These are phyloP conservation scores for Peromyscus californicus DNA, from an alignment of 2,113 vertebrate genomes.

Conservation along the genomic window DNA sequence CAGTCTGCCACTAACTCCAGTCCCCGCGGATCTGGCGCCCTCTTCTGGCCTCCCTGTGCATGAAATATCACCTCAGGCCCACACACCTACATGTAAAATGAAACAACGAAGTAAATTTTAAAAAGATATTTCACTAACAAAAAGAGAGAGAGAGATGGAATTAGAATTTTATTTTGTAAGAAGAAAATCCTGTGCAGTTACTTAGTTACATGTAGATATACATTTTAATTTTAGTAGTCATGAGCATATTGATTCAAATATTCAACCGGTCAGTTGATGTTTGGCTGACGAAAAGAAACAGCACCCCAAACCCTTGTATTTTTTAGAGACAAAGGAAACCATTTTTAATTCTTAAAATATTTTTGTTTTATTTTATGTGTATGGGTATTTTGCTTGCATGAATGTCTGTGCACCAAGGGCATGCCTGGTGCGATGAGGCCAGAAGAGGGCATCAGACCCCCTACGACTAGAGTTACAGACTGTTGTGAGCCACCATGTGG, in stretches of 20 bases:
- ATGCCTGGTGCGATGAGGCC: neutral
- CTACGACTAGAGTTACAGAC: neutral
- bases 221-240: slow-evolving; percentile 69
- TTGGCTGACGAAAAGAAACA: slow-evolving; percentile 70
- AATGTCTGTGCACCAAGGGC: neutral
- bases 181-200: neutral
- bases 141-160: slow-evolving; percentile 46
- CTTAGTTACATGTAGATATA: slow-evolving; percentile 15
- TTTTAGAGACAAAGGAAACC: slow-evolving; percentile 61
- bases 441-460: neutral
- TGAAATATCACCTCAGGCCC: neutral
- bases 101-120: neutral
- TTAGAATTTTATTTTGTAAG: slow-evolving; percentile 60
- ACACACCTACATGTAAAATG: neutral
- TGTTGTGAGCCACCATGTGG: too few species aligned
- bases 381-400: neutral
- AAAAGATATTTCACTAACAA: neutral
- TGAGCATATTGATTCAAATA: slow-evolving; percentile 68
- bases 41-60: neutral
- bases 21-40: neutral
- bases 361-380: neutral
- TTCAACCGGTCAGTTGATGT: slow-evolving; percentile 42
- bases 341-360: slow-evolving; percentile 30
- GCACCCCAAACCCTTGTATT: slow-evolving; percentile 49
- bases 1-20: neutral